Conservation (phyloP, 2,888 invertebrate genomes). For the Acrobasis consociella region DNA sequence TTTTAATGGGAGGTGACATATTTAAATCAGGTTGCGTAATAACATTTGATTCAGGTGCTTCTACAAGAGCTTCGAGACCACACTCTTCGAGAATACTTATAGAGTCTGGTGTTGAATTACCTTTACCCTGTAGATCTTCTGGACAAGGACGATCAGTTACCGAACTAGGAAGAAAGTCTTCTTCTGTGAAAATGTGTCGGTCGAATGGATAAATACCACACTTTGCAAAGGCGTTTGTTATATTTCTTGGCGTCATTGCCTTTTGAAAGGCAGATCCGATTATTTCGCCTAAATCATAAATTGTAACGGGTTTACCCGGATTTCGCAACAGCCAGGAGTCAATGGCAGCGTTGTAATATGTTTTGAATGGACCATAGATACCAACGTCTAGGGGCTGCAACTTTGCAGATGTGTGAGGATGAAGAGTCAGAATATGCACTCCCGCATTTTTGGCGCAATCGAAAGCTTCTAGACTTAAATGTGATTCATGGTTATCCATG, state of each 20-base stretch:
- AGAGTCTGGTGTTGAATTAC: too few relatives aligned
- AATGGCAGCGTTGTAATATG: slow-evolving; percentile 32
- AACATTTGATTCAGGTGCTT: too few relatives aligned
- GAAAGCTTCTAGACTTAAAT: slow-evolving; percentile 22
- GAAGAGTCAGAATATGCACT: slow-evolving; percentile 39
- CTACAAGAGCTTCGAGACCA: too few relatives aligned
- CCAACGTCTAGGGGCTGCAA: slow-evolving; percentile 60
- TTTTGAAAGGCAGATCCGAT: slow-evolving; percentile 29
- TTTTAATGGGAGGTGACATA: too few relatives aligned
- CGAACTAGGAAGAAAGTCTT: too few relatives aligned
- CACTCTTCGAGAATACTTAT: too few relatives aligned
- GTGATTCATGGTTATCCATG: slow-evolving; percentile 36
- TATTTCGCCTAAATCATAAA: slow-evolving; percentile 49
- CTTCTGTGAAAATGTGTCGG: too few relatives aligned
- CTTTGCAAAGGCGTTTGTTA: too few relatives aligned
- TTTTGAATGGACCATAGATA: slow-evolving; percentile 49
- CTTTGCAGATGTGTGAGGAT: slow-evolving; percentile 58
- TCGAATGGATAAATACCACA: too few relatives aligned
- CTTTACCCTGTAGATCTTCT: too few relatives aligned
- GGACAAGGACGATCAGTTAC: too few relatives aligned
- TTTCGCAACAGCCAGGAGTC: slow-evolving; percentile 51
- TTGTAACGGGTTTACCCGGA: slow-evolving; percentile 54
- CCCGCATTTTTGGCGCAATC: slow-evolving; percentile 23
- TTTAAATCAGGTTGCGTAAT: too few relatives aligned
- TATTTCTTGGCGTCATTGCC: slow-evolving; percentile 43